Conservation (phyloP, 2,888 invertebrate species). For the Amphipoea oculea region DNA sequence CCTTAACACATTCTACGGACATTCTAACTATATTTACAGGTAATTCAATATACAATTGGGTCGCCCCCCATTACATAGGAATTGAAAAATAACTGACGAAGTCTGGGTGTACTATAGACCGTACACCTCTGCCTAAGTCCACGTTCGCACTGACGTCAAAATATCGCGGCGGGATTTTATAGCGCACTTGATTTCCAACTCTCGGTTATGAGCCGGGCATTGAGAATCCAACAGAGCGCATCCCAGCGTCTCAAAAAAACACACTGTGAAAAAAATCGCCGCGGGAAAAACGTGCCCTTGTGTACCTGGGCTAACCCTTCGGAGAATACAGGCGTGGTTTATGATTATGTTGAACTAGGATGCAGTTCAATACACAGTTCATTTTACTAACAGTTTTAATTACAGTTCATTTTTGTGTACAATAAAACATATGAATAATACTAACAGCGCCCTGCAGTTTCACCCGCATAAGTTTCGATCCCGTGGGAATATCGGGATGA, state of each 20-base stretch:
- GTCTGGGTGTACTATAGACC: neutral
- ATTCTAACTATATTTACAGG: conserved; percentile 97
- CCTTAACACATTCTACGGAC: conserved; percentile 94
- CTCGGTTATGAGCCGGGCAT: too few species aligned
- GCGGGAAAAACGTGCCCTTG: too few species aligned
- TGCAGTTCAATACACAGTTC: neutral
- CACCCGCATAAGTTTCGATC: too few species aligned
- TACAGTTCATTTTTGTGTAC: neutral
- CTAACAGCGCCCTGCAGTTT: too few species aligned
- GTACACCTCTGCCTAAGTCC: neutral
- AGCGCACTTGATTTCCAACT: too few species aligned
- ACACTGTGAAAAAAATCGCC: too few species aligned
- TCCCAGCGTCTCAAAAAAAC: too few species aligned
- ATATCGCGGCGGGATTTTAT: too few species aligned
- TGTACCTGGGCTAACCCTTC: neutral
- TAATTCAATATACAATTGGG: conserved; percentile 67
- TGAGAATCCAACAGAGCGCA: too few species aligned
- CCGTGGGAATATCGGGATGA: too few species aligned
- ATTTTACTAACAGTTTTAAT: neutral
- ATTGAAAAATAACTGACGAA: neutral
- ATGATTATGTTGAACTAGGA: neutral
- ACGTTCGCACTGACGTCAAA: too few species aligned
- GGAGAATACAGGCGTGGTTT: neutral
- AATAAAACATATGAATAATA: too few species aligned
- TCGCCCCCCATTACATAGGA: neutral